These are phyloP conservation scores for Apamea sordens DNA, from an alignment of 2,888 invertebrate genomes.

Conservation along the genomic window DNA sequence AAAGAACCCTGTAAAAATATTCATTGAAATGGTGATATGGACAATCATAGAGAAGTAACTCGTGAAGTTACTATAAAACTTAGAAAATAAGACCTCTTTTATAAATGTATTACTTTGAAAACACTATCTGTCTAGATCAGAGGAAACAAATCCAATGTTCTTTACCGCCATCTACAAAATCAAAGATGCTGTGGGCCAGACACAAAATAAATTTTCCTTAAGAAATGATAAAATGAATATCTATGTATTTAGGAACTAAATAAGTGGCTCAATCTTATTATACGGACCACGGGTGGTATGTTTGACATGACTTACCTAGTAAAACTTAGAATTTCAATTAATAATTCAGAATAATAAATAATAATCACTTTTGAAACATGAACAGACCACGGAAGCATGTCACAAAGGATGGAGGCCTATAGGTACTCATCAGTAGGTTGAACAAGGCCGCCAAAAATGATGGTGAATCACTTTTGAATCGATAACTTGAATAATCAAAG, in stretches of 20 bases:
- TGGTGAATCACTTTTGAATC: no score
- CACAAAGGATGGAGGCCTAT: no score
- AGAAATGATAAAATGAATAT: not conserved
- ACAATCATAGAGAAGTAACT: not conserved
- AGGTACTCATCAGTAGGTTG: no score
- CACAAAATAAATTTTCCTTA: not conserved
- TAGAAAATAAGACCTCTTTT: not conserved
- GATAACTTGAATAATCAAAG: no score
- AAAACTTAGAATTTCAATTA: not conserved
- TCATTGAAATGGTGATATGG: not conserved
- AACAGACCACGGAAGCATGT: no score
- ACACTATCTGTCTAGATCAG: not conserved
- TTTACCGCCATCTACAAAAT: not conserved
- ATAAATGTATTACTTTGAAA: not conserved
- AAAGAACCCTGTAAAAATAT: not conserved
- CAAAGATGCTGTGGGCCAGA: not conserved
- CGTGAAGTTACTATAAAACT: not conserved
- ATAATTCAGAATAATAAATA: not conserved
- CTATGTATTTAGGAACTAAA: not conserved
- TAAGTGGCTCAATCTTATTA: not conserved
- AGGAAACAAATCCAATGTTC: not conserved
- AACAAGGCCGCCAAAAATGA: no score
- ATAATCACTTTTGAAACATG: not conserved
- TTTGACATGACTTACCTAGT: no score
- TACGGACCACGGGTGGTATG: no score